These are phyloP conservation scores for Peribatodes rhomboidaria DNA, from an alignment of 2,888 invertebrate species.

Conservation along the genomic window DNA sequence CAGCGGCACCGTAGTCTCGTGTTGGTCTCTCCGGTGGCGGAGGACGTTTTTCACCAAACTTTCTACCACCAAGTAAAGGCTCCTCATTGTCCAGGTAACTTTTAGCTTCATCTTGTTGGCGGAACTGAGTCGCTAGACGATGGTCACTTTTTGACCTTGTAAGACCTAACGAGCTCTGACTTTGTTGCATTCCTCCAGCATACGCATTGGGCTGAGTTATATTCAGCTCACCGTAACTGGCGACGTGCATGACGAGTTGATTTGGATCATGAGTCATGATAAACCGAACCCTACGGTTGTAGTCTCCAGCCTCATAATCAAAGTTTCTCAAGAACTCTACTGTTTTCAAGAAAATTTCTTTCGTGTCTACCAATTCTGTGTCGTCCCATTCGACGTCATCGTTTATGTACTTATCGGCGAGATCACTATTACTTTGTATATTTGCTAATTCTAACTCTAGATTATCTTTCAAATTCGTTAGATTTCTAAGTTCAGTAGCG, in stretches of 20 bases:
- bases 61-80: constrained; percentile 90
- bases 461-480: constrained; percentile 96
- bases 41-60: constrained; percentile 91
- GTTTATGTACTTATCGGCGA: constrained; percentile 97
- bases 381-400: constrained; percentile 97
- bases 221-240: constrained; percentile 96
- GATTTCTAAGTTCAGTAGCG: constrained; percentile 93
- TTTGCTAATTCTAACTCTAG: constrained; percentile 97
- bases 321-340: constrained; percentile 98
- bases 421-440: constrained; percentile 98
- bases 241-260: constrained; percentile 94
- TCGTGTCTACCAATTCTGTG: constrained; percentile 96
- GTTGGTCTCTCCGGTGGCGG: constrained; percentile 84
- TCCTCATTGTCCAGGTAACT: constrained; percentile 89
- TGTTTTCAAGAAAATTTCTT: constrained; percentile 98
- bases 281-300: constrained; percentile 94
- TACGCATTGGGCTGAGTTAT: constrained; percentile 89
- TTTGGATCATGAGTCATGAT: constrained; percentile 97
- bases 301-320: constrained; percentile 97
- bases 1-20: constrained; percentile 86
- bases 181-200: constrained; percentile 86
- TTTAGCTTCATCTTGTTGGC: constrained; percentile 92
- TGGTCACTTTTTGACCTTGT: constrained; percentile 98
- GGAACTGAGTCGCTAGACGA: constrained; percentile 94
- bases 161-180: constrained; percentile 87